Base-by-base conservation (phyloP, 2,888 invertebrate species). In the Acholoe squamosa region DNA sequence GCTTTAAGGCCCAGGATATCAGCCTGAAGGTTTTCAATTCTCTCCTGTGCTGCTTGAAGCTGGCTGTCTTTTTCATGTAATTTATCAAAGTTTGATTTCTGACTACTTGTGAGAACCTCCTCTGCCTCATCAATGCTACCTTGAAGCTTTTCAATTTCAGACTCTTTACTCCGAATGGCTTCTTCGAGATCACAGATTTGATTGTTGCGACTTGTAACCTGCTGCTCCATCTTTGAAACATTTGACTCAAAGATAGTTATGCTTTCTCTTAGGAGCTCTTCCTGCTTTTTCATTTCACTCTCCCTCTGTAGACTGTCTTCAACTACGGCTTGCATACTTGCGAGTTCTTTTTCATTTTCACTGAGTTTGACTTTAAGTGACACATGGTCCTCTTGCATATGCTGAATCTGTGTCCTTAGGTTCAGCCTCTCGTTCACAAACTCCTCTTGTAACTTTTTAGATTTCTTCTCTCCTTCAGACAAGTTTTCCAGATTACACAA, bases 351-450 rank as follows among this genome's bases (percentile, higher is more conserved):
- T 86, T 86, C 54, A 10, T 19, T 22, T 54, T 54, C 54, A 54
- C 0, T 54, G 0, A 86, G 54, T 54, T 86, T 86, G 14, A 54
- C 10, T 54, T 54, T 28, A 25, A 86, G n/a, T 52, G 54, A 0
- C 1, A 14, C n/a, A 34, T 34, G 19, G 22, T 80, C 34, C 22
- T 33, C 43, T 19, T 80, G 33, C 80, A 34, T 34, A 34, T 80
- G 80, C 43, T 86, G 86, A 54, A 86, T 86, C 19, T 86, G 54
- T 1, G 86, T 86, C 22, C 86, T 52, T 22, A 86, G 54, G 31
- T 86, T 86, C 12, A n/a, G 86, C 28, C 54, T 52, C 25, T 86
- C 86, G n/a, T 54, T 86, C 0, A 86, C 25, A 56, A 54, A 86
- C 10, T 86, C 86, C 54, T 86, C 86, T 10, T 86, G 25, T 16